Evolutionary conservation across 1,140 invertebrate genomes (phyloP), one percentile per base, ranked within the genome.

Genomic region (Leucophenga varia): DNA sequence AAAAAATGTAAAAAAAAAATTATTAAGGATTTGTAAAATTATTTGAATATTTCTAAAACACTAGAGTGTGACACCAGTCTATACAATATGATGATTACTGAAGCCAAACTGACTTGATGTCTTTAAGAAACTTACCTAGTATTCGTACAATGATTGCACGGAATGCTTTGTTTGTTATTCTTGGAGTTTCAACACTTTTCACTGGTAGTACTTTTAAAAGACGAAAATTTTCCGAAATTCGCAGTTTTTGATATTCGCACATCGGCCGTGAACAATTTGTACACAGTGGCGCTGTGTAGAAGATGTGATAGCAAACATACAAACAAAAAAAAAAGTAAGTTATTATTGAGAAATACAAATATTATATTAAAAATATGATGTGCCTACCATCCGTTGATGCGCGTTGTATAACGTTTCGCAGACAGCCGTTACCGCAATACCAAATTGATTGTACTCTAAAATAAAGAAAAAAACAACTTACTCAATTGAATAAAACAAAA

Each of bases 371-470:
- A 36, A 28, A 8, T 21, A 14, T 43, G 8, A 30, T 30, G 10
- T 13, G 45, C 54, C 17, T 60, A 72, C 69, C 69, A 42, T 69
- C 59, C 3, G 54, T 57, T n/a, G 61, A 59, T 34, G 43, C 55
- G 10, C 54, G 54, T 50, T 64, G 65, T 30, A 72, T 53, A n/a
- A 58, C 70, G 48, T 72, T 72, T n/a, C 69, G 54, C 30, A 55
- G 38, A 25, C 70, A 73, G 21, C 65, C 60, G 10, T 60, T 54
- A 19, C 52, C 46, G 42, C 70, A 73, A 45, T 59, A 73, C 70
- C 70, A 73, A 49, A 67, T 59, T 9, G 70, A 64, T 59, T 73
- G 70, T 3, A 73, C 38, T 6, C 70, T 73, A 28, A 14, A 41
- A 44, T 2, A 41, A 34, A 40, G 9, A n/a, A 36, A 47, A 18